Evolutionary conservation across 1,140 invertebrate species (phyloP), one percentile per base, ranked within the genome.

Genomic region (Apolygus lucorum): DNA sequence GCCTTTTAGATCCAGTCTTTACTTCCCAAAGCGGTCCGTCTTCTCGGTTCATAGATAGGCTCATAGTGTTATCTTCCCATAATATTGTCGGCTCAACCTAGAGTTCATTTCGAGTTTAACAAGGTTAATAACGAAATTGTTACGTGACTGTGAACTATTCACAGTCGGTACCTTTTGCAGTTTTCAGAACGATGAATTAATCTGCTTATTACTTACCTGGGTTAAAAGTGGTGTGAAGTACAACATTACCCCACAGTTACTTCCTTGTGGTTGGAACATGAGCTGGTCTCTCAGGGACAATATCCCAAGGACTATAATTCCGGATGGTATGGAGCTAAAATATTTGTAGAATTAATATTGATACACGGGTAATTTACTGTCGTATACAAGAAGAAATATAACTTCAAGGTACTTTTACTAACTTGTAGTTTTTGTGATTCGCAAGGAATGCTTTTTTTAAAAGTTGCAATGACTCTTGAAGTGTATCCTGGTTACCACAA

Each of bases 381-480:
- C n/a, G n/a, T n/a, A n/a, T n/a, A n/a, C n/a, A n/a, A n/a, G n/a
- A n/a, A n/a, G n/a, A n/a, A n/a, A n/a, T n/a, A n/a, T n/a, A n/a
- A n/a, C n/a, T n/a, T n/a, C n/a, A n/a, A n/a, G n/a, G n/a, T n/a
- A n/a, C n/a, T n/a, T n/a, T n/a, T n/a, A 78, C 77, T 76, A 72
- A 82, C 81, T 78, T 77, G 74, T 80, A 79, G 74, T 82, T 83
- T 71, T 80, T 81, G 74, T 77, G 78, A 69, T 82, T 81, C 0
- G 79, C 78, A 24, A 78, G 76, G 54, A 81, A 76, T 26, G 82
- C 76, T 70, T 81, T 80, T 28, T 75, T 76, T 67, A 80, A 73
- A 62, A 81, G 74, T 70, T 79, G 76, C 42, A 79, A 74, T 11
- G 76, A 75, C 54, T 77, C 73, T 27, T 71, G 67, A 21, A 75